Conservation (phyloP, 2,797 vertebrate species). For the Furcifer pardalis region DNA sequence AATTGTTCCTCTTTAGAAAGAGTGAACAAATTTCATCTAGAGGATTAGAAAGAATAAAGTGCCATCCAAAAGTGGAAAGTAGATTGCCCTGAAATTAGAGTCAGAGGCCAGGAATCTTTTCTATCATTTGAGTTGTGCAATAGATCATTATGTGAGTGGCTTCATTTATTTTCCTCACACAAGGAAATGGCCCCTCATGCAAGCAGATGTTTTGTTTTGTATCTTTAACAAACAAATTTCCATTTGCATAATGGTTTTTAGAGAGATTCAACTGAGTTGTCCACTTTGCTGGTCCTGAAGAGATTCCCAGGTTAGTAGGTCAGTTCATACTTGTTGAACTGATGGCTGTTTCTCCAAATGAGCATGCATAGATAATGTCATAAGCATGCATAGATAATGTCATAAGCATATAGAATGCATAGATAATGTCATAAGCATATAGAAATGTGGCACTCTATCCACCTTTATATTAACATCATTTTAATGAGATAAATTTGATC, state of each 20-base stretch:
- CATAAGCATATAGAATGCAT: too few relatives aligned
- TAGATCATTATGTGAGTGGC: too few relatives aligned
- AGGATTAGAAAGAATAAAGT: neutral
- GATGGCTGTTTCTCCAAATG: neutral
- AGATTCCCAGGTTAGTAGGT: neutral
- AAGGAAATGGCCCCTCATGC: too few relatives aligned
- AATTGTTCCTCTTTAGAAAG: neutral
- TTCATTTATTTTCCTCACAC: too few relatives aligned
- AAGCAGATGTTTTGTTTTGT: too few relatives aligned
- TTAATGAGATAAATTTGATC: neutral
- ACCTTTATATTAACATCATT: neutral
- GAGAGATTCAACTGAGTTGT: too few relatives aligned
- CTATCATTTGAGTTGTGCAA: too few relatives aligned
- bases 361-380: neutral
- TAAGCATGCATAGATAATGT: neutral
- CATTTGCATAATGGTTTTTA: too few relatives aligned
- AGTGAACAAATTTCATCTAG: neutral
- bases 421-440: neutral
- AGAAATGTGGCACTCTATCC: neutral
- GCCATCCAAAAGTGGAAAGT: neutral
- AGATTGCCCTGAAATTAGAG: neutral
- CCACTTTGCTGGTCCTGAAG: too few relatives aligned
- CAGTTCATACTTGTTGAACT: neutral
- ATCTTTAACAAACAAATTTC: too few relatives aligned
- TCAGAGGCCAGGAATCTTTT: too few relatives aligned